Evolutionary conservation across 2,113 vertebrate species (phyloP).

Genomic region (Carlito syrichta): DNA sequence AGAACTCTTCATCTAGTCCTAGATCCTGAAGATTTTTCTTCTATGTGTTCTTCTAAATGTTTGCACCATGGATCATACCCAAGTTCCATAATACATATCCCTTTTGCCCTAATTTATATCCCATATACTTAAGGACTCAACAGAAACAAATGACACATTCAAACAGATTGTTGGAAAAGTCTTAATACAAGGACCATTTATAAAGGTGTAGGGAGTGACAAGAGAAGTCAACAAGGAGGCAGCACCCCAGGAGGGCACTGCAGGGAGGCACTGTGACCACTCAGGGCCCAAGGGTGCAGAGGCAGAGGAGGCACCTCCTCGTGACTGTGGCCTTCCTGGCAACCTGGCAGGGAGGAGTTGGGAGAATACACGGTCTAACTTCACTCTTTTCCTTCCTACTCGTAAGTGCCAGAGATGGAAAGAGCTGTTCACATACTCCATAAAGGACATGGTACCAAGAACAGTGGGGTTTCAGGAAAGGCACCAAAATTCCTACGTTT

Average conservation of each 20-base stretch:
- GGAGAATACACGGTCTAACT: neutral
- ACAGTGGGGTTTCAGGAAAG: neutral
- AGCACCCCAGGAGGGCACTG: neutral
- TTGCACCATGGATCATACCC: neutral
- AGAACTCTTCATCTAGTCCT: neutral
- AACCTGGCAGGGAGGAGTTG: neutral
- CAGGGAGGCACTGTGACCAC: neutral
- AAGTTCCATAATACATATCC: too few species aligned
- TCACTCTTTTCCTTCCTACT: neutral
- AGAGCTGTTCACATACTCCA: neutral
- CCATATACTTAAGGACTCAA: neutral
- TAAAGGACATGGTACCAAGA: neutral
- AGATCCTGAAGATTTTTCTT: neutral
- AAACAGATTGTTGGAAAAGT: neutral
- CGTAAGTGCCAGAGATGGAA: neutral
- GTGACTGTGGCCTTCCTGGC: neutral
- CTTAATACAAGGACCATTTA: neutral
- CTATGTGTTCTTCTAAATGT: neutral
- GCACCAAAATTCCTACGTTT: neutral
- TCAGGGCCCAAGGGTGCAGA: neutral
- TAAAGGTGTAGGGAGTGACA: neutral
- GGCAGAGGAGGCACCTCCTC: neutral
- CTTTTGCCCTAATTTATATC: slow-evolving; percentile 6
- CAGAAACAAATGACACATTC: neutral
- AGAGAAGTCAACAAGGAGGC: neutral